Evolutionary conservation across 2,797 vertebrate species (phyloP).

Genomic region (Serranus cabrilla): DNA sequence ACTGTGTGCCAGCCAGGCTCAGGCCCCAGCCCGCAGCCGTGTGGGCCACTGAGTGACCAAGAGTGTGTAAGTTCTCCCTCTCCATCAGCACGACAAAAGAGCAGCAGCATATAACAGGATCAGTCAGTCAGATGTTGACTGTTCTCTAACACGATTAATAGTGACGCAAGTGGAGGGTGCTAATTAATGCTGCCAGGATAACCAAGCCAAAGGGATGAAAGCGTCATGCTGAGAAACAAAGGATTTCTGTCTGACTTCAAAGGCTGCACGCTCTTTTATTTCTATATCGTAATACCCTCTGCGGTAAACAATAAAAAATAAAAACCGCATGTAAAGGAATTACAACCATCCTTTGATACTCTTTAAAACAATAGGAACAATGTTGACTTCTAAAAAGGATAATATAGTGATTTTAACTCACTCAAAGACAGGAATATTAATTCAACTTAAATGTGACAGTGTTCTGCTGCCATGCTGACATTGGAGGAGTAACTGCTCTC

Average conservation of each 20-base stretch:
- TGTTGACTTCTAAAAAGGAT: neutral
- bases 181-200: constrained; percentile 64
- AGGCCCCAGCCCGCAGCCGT: neutral
- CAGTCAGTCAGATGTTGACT: constrained; percentile 61
- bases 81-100: constrained; percentile 60
- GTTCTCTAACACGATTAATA: constrained; percentile 69
- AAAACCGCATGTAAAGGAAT: neutral
- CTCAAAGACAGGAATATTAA: neutral
- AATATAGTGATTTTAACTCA: neutral
- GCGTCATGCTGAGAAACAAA: constrained; percentile 40
- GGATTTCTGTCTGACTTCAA: constrained; percentile 32
- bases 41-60: neutral
- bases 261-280: constrained; percentile 10
- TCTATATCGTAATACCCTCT: neutral
- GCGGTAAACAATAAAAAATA: neutral
- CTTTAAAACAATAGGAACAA: neutral
- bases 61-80: constrained; percentile 30
- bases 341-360: neutral
- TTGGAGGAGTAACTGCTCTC: constrained; percentile 15
- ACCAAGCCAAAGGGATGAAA: constrained; percentile 33
- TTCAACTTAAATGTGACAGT: neutral
- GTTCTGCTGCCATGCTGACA: constrained; percentile 10
- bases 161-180: constrained; percentile 61
- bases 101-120: constrained; percentile 66
- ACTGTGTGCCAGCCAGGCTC: constrained; percentile 53